Base-by-base conservation (phyloP, 2,797 vertebrate genomes). In the Parauchenoglanis ngamensis region DNA sequence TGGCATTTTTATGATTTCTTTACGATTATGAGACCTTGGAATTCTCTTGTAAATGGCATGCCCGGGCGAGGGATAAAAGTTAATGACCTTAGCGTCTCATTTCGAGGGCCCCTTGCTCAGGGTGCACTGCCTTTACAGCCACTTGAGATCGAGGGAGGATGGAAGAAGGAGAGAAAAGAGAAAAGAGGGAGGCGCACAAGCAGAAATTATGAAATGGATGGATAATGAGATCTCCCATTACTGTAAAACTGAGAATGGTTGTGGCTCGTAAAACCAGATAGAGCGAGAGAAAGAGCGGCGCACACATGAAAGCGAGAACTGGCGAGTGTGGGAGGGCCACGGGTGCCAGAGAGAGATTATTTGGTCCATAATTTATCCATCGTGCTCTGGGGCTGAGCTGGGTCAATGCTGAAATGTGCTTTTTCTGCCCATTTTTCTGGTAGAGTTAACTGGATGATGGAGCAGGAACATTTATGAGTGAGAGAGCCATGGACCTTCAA, bases 11-110 rank as follows among this genome's bases (percentile, higher is more conserved):
- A 85, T 67, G 52, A 70, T 57, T 84, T 67, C 17, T 84, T 84
- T 84, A 91, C 61, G 87, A 87, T 75, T 90, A 84, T 10, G 21
- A 88, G 87, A 90, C 72, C 88, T 88, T 79, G 59, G 89, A 70
- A 15, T 89, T 88, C 90, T 81, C 7, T 81, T 87, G 91, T 93
- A 91, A 93, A 93, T 91, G 93, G 88, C 92, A 92, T 88, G 88
- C 90, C 89, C 86, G 84, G 88, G 86, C 80, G 84, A 94, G 90
- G 93, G 92, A 95, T 94, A 93, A 94, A 95, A 95, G 90, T 95
- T 95, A 96, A 95, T 93, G 92, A 94, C 92, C 94, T 93, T 91
- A 91, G 90, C 92, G 92, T 94, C 93, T 94, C 93, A 94, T 95
- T 95, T 94, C 89, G 89, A 88, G 82, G 89, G 85, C 89, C 65